Conservation (phyloP, 2,113 vertebrate genomes). For the Forbesichthys papilliferus region DNA sequence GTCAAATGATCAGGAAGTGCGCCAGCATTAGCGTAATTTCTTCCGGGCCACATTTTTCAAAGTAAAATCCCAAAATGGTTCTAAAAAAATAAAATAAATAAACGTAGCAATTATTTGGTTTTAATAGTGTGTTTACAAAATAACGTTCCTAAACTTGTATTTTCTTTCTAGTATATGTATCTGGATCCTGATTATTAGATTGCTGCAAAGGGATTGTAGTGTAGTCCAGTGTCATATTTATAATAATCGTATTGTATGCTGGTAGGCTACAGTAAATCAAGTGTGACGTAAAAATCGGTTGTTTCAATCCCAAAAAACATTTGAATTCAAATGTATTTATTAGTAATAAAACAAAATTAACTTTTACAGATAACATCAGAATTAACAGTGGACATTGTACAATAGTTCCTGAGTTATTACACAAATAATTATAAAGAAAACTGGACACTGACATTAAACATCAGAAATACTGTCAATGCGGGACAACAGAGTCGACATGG, state of each 20-base stretch:
- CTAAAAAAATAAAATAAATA: not conserved
- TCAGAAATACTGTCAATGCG: constrained; percentile 38
- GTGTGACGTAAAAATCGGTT: too few relatives aligned
- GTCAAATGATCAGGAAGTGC: constrained; percentile 60
- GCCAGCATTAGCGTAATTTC: constrained; percentile 21
- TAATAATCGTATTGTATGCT: not conserved
- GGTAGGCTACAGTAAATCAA: not conserved
- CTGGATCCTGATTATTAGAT: not conserved
- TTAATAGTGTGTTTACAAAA: too few relatives aligned
- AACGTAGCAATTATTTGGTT: not conserved
- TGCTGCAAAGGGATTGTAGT: too few relatives aligned
- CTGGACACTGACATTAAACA: constrained; percentile 41
- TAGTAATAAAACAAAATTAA: constrained; percentile 70
- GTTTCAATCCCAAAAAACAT: too few relatives aligned
- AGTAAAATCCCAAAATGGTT: constrained; percentile 26
- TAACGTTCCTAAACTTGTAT: not conserved
- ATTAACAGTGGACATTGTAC: constrained; percentile 64
- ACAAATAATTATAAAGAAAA: constrained; percentile 47
- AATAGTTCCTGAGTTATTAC: constrained; percentile 76
- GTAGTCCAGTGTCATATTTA: not conserved
- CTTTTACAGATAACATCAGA: constrained; percentile 52
- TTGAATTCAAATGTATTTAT: constrained; percentile 65
- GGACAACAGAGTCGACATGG: constrained; percentile 53
- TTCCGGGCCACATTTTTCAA: constrained; percentile 60
- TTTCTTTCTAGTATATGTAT: not conserved